Base-by-base conservation (phyloP, 37 sponge, comb jelly and placozoan genomes). In the Eunapius fragilis region DNA sequence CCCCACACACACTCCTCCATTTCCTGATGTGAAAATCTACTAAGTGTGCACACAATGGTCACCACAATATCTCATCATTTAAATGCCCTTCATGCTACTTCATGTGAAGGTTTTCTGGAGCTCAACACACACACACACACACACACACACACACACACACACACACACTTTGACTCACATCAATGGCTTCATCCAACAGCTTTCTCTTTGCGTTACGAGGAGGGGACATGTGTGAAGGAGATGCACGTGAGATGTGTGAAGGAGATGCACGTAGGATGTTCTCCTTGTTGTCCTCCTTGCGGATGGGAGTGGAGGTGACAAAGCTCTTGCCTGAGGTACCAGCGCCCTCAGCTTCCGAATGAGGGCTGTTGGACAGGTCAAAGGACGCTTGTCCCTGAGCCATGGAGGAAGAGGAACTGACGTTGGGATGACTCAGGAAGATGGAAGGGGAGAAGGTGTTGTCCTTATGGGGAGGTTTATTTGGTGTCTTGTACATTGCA, bases 301-400 rank as follows among this genome's bases (percentile, higher is more conserved):
- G 85, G 70, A 90, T 90, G 34, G 90, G 90, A 28, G 90, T 90
- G 7, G 90, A 90, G 3, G 90, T 90, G 7, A 68, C 75, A 80
- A 90, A 90, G n/a, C 58, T 19, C 33, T 31, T 73, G 27, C 19
- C 30, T n/a, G 17, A 1, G 27, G 33, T 19, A 13, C 27, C 3
- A 31, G 74, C 2, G 30, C 33, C 47, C 47, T 45, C 47, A 9
- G 47, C 47, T 45, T 45, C 14, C 30, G n/a, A 2, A 37, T 28
- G 71, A 23, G 24, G 19, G 72, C 25, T 11, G 2, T 37, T 26
- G 83, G 32, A 2, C 25, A 26, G 50, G 25, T 13, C 31, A 50
- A 28, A 47, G 26, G 14, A 58, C 31, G 19, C 19, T 17, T 73
- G 47, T 45, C 47, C 47, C 47, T 45, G 47, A 4, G 9, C 9